Evolutionary conservation across 2,888 invertebrate species (phyloP).

Genomic region (Cactoblastis cactorum): DNA sequence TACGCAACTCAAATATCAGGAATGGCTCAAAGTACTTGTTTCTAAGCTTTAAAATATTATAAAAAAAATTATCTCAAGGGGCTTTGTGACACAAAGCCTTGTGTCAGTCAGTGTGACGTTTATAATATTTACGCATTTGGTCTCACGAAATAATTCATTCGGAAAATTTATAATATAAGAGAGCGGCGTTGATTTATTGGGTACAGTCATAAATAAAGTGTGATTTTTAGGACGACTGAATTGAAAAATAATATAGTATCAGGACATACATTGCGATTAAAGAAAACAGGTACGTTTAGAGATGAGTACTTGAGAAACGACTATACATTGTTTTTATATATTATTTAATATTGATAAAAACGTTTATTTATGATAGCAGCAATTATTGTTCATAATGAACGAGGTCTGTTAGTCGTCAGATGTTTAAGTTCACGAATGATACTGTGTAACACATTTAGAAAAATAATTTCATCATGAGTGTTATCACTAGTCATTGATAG

Average conservation of each 20-base stretch:
- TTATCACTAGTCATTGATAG: constrained; percentile 49
- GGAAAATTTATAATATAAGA: constrained; percentile 17
- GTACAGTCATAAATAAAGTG: not conserved
- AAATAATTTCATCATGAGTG: not conserved
- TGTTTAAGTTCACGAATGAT: not conserved
- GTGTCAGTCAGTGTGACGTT: constrained; percentile 37
- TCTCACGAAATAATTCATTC: constrained; percentile 19
- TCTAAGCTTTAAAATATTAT: too few relatives aligned
- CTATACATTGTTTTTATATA: not conserved
- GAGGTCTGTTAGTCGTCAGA: not conserved
- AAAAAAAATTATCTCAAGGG: too few relatives aligned
- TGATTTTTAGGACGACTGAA: not conserved
- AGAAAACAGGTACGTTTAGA: not conserved
- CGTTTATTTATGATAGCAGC: constrained; percentile 3
- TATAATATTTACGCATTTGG: constrained; percentile 46
- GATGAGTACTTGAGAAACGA: not conserved
- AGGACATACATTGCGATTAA: not conserved
- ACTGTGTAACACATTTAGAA: constrained; percentile 6
- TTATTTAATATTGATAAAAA: constrained; percentile 7
- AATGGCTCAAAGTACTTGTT: too few relatives aligned
- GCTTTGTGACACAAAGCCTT: too few relatives aligned
- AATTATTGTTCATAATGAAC: not conserved
- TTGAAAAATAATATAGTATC: not conserved
- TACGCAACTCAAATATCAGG: too few relatives aligned
- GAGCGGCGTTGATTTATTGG: not conserved